These are phyloP conservation scores for Eupithecia pulchellata DNA, from an alignment of 2,888 invertebrate genomes.

Conservation along the genomic window DNA sequence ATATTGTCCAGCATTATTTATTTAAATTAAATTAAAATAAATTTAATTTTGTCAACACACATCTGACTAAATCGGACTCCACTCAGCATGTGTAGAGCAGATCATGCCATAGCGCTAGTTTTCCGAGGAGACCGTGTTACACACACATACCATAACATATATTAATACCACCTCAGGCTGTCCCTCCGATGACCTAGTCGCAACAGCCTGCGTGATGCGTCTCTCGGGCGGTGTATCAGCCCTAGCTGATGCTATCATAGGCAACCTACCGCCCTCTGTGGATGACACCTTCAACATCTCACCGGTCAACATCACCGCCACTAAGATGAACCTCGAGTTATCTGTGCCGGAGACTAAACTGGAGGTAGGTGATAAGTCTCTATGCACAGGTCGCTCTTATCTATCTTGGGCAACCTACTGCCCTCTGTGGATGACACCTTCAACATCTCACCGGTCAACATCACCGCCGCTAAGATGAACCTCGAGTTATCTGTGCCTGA, in stretches of 20 bases:
- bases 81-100: no score
- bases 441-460: constrained; percentile 71
- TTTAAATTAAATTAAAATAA: no score
- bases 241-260: constrained; percentile 65
- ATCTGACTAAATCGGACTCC: no score
- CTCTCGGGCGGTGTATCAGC: constrained; percentile 58
- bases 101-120: no score
- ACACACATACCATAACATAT: no score
- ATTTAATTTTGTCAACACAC: no score
- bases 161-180: constrained; percentile 60
- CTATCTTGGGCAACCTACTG: constrained; percentile 67
- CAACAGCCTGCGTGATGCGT: constrained; percentile 68
- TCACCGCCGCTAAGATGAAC: constrained; percentile 67
- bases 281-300: constrained; percentile 78
- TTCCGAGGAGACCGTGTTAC: no score
- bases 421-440: constrained; percentile 73
- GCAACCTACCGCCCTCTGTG: constrained; percentile 66
- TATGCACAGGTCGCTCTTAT: no score
- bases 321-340: constrained; percentile 64
- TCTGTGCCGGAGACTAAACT: constrained; percentile 65
- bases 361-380: background rate
- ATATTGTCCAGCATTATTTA: no score
- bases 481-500: constrained; percentile 70
- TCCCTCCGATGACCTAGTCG: constrained; percentile 62
- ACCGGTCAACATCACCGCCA: constrained; percentile 65